phyloP scores from a whole-genome alignment of 2,888 invertebrate genomes.

The Zaprionus lineosus region DNA sequence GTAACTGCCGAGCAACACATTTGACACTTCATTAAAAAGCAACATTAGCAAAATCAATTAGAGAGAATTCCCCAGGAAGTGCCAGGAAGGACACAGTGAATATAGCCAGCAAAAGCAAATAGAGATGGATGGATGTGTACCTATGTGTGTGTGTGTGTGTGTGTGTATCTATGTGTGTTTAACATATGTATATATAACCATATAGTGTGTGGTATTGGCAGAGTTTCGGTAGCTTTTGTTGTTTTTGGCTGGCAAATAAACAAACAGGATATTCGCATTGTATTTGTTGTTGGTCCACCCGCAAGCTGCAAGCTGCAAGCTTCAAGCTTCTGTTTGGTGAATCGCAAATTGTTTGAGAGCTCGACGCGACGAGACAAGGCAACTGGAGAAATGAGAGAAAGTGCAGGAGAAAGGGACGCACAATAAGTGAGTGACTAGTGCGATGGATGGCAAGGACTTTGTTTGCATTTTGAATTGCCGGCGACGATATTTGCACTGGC shows the following conservation, averaged over 20 bases:
- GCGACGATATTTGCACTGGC: constrained; percentile 49
- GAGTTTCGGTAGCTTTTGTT: constrained; percentile 54
- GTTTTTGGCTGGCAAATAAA: constrained; percentile 73
- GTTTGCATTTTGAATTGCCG: constrained; percentile 76
- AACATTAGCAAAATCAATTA: constrained; percentile 77
- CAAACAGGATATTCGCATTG: constrained; percentile 55
- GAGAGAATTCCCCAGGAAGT: constrained; percentile 64
- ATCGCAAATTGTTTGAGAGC: constrained; percentile 67
- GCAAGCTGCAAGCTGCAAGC: constrained; percentile 49
- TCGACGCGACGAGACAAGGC: constrained; percentile 40
- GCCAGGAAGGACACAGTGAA: constrained; percentile 29
- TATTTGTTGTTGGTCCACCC: constrained; percentile 48
- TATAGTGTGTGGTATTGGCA: too few species aligned
- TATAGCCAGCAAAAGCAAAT: constrained; percentile 44
- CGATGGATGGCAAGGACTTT: constrained; percentile 54
- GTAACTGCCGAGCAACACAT: constrained; percentile 53
- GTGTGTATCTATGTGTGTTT: constrained; percentile 4
- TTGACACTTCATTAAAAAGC: constrained; percentile 76
- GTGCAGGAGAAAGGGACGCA: background rate
- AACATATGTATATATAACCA: too few species aligned
- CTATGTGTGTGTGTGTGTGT: constrained; percentile 7
- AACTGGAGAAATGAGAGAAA: background rate
- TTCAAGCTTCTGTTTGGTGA: too few species aligned
- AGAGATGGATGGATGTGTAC: constrained; percentile 25
- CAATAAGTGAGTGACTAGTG: too few species aligned